A percentile compares a stretch with the other conserved stretches of the same genome.
Conservation (phyloP, 1,140 invertebrate genomes). For the Bombus ignitus region DNA sequence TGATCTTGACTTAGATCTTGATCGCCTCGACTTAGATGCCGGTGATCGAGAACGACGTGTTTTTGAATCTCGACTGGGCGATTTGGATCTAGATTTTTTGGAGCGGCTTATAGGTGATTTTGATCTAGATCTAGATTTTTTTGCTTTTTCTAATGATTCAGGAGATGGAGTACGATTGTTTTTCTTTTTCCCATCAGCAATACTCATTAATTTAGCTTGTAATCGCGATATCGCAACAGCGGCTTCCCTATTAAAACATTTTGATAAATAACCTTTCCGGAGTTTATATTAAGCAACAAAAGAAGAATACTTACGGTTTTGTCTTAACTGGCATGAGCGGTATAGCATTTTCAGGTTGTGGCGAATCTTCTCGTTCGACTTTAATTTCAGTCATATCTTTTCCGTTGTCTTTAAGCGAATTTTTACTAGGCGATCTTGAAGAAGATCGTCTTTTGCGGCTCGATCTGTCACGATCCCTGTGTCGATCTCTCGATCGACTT, state of each 20-base stretch:
- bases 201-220: conserved; percentile 85
- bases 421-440: conserved; percentile 79
- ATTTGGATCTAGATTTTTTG: conserved; percentile 73
- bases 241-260: conserved; percentile 76
- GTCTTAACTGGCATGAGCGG: conserved; percentile 79
- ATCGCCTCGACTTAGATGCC: conserved; percentile 68
- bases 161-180: conserved; percentile 78
- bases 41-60: conserved; percentile 71
- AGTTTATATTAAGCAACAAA: conserved; percentile 11
- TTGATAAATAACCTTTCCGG: conserved; percentile 22
- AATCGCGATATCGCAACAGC: conserved; percentile 84
- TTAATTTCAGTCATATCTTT: conserved; percentile 77
- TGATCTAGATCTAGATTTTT: conserved; percentile 80
- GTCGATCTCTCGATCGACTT: conserved; percentile 82
- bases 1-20: conserved; percentile 67
- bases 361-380: conserved; percentile 78
- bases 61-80: conserved; percentile 70
- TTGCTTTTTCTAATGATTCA: conserved; percentile 68
- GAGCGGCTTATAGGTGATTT: conserved; percentile 73
- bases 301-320: conserved; percentile 76
- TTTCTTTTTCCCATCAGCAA: conserved; percentile 83
- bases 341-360: conserved; percentile 79
- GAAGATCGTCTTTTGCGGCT: conserved; percentile 77
- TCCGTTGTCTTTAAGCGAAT: conserved; percentile 75
- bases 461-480: conserved; percentile 81